Evolutionary conservation across 2,888 invertebrate genomes (phyloP), one percentile per base, ranked within the genome.

Genomic region (Tachina fera): DNA sequence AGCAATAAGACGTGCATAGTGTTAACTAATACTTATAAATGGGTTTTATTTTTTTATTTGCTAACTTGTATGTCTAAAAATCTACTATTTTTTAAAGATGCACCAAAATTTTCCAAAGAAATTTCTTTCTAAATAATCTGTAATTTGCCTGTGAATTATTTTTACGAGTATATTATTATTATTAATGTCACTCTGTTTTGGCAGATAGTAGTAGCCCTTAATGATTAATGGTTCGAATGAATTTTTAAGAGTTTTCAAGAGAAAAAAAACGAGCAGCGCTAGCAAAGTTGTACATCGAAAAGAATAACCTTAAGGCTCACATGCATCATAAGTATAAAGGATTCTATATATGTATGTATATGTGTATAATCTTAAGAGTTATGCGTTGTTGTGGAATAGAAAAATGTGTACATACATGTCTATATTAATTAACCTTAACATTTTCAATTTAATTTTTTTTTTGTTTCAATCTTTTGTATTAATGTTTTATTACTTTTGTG

Each of bases 321-420:
- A 78, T 61, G 71, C 70, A 71, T 71, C 43, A 61, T 60, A 31
- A 19, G 19, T 58, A 60, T 77, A 49, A 77, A 70, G 41, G 47
- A 60, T 71, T 56, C 22, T 70, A 10, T 49, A 6, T 14, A 67
- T 67, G 3, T 43, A 72, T 49, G 31, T 14, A 49, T 49, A 4
- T 31, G 3, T 22, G 58, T 41, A 68, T 71, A 77, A 65, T 77
- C 77, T 83, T 83, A 77, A 83, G 65, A 67, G 39, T 70, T 77
- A 83, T 77, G 77, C 83, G 83, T 83, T 82, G 84, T 78, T 70
- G 82, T 81, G 82, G 58, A 70, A 78, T 86, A 83, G 83, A 83
- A 83, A 83, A 79, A 75, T 79, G 51, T 79, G 83, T 80, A 67
- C 60, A 67, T 80, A 65, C 74, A 81, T 74, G 47, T 39, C 19